phyloP scores from a whole-genome alignment of 2,113 vertebrate species.

The Lophochroa leadbeateri region DNA sequence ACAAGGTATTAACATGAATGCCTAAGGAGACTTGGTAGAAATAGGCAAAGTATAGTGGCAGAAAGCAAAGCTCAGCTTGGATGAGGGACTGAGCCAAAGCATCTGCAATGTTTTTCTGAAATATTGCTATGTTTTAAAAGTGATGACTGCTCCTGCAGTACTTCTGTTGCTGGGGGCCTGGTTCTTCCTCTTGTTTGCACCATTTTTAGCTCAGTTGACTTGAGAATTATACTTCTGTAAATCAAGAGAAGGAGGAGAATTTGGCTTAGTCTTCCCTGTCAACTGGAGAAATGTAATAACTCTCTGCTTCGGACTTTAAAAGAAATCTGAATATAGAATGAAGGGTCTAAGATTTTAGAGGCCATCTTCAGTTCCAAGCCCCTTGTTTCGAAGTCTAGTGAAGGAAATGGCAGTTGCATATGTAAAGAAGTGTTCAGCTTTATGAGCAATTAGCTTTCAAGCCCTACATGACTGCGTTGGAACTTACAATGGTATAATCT shows the following conservation, averaged over 20 bases:
- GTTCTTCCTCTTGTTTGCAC: slow-evolving; percentile 45
- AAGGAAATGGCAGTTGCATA: background rate
- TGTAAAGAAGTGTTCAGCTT: background rate
- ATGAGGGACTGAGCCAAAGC: slow-evolving; percentile 42
- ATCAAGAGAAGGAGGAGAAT: slow-evolving; percentile 44
- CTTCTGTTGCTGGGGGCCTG: slow-evolving; percentile 8
- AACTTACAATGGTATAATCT: background rate
- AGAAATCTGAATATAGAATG: background rate
- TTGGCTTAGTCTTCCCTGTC: background rate
- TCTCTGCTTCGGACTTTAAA: background rate
- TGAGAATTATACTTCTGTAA: slow-evolving; percentile 48
- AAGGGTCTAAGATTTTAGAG: background rate
- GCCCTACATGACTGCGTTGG: background rate
- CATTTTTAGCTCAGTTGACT: slow-evolving; percentile 40
- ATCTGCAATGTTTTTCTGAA: slow-evolving; percentile 49
- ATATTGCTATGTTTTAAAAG: slow-evolving; percentile 54
- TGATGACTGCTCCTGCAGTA: slow-evolving; percentile 32
- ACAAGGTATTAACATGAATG: slow-evolving; percentile 27
- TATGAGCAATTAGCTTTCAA: background rate
- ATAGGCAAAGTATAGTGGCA: background rate
- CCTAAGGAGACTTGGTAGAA: slow-evolving; percentile 40
- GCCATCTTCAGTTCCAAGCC: background rate
- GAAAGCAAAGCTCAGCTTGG: slow-evolving; percentile 1
- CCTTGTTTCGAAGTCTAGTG: background rate
- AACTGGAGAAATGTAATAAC: background rate